Conservation (phyloP, 64 coral and sea anemone genomes). For the Catalaphyllia jardinei region DNA sequence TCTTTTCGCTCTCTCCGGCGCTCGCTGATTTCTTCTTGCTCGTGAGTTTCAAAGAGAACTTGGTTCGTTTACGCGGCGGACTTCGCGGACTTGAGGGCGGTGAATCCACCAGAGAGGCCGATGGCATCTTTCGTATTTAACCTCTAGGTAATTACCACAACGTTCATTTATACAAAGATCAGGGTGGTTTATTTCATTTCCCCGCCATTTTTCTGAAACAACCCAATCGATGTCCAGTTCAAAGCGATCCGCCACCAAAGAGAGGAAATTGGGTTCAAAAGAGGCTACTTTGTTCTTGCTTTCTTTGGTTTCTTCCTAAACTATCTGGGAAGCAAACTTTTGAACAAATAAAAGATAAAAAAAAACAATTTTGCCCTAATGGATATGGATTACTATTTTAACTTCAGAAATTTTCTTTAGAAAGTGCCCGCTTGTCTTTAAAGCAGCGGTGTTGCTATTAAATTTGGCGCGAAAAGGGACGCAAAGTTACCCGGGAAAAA, state of each 20-base stretch:
- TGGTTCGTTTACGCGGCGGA: slow-evolving; percentile 83
- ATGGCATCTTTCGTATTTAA: slow-evolving; percentile 29
- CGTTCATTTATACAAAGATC: not conserved
- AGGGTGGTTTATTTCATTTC: slow-evolving; percentile 12
- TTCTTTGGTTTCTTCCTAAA: too few relatives aligned
- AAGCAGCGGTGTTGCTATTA: slow-evolving; percentile 7
- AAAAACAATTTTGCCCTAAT: too few relatives aligned
- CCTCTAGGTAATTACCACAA: not conserved
- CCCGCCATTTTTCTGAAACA: slow-evolving; percentile 24
- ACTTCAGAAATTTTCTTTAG: too few relatives aligned
- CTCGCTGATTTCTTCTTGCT: slow-evolving; percentile 48
- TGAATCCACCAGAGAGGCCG: slow-evolving; percentile 12
- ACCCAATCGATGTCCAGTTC: not conserved
- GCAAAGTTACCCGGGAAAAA: slow-evolving; percentile 40
- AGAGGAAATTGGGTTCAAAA: not conserved
- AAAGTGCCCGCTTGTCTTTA: not conserved
- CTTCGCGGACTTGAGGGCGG: slow-evolving; percentile 67
- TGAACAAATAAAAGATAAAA: too few relatives aligned
- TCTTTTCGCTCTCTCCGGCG: not conserved
- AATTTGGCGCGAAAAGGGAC: slow-evolving; percentile 43
- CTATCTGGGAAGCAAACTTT: too few relatives aligned
- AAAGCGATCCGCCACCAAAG: not conserved
- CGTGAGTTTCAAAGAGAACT: slow-evolving; percentile 85
- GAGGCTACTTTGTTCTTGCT: not conserved
- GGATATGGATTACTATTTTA: too few relatives aligned